Conservation (phyloP, 2,888 invertebrate genomes). For the Cephus rjabovi region DNA sequence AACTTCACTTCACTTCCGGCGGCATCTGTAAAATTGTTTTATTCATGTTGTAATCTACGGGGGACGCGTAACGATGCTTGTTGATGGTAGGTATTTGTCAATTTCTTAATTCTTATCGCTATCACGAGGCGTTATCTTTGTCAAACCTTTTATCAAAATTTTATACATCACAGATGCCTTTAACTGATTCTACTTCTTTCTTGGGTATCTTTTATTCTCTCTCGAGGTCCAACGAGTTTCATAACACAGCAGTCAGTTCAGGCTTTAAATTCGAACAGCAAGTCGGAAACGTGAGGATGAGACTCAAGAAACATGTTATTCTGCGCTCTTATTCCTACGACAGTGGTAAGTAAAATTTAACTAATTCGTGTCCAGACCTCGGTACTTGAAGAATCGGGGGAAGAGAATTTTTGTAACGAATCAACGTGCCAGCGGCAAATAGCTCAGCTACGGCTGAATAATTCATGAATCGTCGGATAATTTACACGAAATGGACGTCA, state of each 20-base stretch:
- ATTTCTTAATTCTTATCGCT: background rate
- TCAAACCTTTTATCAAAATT: background rate
- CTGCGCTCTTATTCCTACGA: background rate
- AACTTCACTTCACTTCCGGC: constrained; percentile 77
- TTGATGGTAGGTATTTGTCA: background rate
- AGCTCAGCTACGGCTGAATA: background rate
- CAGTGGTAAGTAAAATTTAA: background rate
- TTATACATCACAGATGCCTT: background rate
- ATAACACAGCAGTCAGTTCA: background rate
- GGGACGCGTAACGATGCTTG: background rate
- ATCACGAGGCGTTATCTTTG: background rate
- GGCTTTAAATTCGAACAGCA: background rate
- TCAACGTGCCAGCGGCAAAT: background rate
- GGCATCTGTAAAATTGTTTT: constrained; percentile 68
- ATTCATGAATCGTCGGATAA: background rate
- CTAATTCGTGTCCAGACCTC: background rate
- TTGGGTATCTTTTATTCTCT: background rate
- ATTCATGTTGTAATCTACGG: background rate
- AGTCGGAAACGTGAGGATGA: background rate
- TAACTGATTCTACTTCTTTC: background rate
- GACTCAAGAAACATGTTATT: background rate
- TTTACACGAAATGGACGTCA: background rate
- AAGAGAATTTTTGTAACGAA: background rate
- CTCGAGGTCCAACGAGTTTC: background rate
- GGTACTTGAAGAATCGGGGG: background rate